A percentile compares a stretch with the other conserved stretches of the same genome.
phyloP scores from a whole-genome alignment of 2,888 invertebrate genomes.

The Ctena decussata region DNA sequence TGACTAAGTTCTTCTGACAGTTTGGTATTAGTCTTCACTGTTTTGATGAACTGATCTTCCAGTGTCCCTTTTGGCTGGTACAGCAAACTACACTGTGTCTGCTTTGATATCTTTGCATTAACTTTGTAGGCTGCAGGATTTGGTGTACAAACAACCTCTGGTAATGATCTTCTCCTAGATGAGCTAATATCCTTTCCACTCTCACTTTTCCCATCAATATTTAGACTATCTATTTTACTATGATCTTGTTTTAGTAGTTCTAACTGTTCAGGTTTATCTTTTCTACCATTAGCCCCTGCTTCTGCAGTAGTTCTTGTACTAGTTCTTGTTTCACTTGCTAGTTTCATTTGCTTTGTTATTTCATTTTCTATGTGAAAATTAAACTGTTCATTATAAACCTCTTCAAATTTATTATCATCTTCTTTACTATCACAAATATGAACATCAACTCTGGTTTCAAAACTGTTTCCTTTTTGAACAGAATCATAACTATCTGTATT shows the following conservation, averaged over 20 bases:
- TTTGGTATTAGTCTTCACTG: conserved; percentile 77
- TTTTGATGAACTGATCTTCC: conserved; percentile 81
- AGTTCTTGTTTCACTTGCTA: not conserved
- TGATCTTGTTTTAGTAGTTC: not conserved
- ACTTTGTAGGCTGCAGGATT: conserved; percentile 37
- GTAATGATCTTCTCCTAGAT: conserved; percentile 48
- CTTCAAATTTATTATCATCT: not conserved
- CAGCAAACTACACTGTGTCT: conserved; percentile 75
- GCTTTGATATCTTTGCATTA: conserved; percentile 74
- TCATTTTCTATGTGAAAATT: not conserved
- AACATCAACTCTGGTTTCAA: not conserved
- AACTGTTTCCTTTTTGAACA: not conserved
- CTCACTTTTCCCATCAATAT: not conserved
- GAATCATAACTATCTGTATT: not conserved
- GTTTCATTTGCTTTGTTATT: not conserved
- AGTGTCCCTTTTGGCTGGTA: conserved; percentile 61
- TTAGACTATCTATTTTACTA: not conserved
- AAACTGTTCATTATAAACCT: not conserved
- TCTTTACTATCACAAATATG: not conserved
- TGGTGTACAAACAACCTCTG: conserved; percentile 54
- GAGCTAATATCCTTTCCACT: not conserved
- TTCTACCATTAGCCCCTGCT: not conserved
- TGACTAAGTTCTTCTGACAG: conserved; percentile 79
- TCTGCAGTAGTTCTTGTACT: not conserved
- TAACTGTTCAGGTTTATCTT: not conserved